phyloP scores from a whole-genome alignment of 2,888 invertebrate species.

The Drosophila rubida region DNA sequence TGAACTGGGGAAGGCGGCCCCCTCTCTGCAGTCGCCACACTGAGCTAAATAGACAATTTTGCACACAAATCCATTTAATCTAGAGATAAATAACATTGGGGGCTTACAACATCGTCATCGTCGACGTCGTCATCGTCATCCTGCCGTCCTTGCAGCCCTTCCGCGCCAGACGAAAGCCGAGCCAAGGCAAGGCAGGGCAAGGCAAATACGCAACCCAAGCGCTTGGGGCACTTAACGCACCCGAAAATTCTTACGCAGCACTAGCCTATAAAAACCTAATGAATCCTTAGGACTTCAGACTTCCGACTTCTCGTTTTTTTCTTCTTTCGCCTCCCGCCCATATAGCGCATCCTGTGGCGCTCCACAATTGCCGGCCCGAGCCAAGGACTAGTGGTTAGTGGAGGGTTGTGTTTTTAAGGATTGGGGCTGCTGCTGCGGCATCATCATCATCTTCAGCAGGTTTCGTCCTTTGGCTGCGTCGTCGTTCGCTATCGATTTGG shows the following conservation, averaged over 20 bases:
- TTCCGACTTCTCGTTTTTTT: conserved; percentile 23
- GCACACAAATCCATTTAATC: conserved; percentile 81
- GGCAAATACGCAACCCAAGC: conserved; percentile 12
- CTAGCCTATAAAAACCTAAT: conserved; percentile 63
- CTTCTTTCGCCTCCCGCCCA: neutral
- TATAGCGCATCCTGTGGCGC: conserved; percentile 47
- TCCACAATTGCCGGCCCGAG: conserved; percentile 50
- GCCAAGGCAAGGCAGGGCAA: neutral
- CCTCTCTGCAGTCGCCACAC: conserved; percentile 24
- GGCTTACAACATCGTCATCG: conserved; percentile 40
- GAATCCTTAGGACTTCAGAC: conserved; percentile 55
- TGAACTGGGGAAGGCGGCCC: conserved; percentile 52
- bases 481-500: conserved; percentile 59
- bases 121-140: conserved; percentile 1
- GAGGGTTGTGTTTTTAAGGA: neutral
- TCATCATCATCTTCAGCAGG: conserved; percentile 10
- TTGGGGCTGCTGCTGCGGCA: conserved; percentile 4
- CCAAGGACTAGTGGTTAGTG: conserved; percentile 6
- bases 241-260: conserved; percentile 78
- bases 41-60: conserved; percentile 79
- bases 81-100: conserved; percentile 79
- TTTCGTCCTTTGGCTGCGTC: conserved; percentile 8
- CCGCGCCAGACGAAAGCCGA: neutral
- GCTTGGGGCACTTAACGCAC: conserved; percentile 75
- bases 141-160: neutral